These are phyloP conservation scores for Acanthoscelides obtectus DNA, from an alignment of 2,888 invertebrate species.

Conservation along the genomic window DNA sequence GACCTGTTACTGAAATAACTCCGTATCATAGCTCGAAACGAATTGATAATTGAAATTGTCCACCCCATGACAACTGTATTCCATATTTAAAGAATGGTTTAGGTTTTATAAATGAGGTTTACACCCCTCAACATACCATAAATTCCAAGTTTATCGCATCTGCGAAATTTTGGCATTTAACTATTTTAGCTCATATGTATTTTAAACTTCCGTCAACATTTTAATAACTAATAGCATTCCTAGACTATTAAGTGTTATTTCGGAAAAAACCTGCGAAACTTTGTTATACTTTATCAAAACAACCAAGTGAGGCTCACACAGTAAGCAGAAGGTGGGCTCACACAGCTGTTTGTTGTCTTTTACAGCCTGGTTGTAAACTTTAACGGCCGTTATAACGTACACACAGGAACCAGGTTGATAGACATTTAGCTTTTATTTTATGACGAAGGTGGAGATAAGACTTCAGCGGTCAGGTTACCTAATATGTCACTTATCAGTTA, in stretches of 20 bases:
- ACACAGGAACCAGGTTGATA: not conserved
- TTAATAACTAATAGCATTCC: too few relatives aligned
- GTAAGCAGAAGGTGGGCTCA: not conserved
- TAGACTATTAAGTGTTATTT: not conserved
- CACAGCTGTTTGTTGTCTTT: not conserved
- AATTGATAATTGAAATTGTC: too few relatives aligned
- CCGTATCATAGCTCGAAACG: too few relatives aligned
- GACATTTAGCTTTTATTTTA: not conserved
- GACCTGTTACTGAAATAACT: too few relatives aligned
- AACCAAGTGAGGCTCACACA: not conserved
- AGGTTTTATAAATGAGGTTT: too few relatives aligned
- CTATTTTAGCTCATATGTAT: too few relatives aligned
- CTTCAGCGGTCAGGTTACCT: not conserved
- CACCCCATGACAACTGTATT: too few relatives aligned
- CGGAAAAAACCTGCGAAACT: not conserved
- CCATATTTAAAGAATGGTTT: too few relatives aligned
- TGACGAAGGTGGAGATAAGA: not conserved
- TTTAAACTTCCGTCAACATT: too few relatives aligned
- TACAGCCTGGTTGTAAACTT: not conserved
- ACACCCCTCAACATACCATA: too few relatives aligned
- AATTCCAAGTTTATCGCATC: too few relatives aligned
- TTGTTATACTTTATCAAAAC: not conserved
- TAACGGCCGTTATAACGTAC: not conserved
- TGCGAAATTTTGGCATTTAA: too few relatives aligned
- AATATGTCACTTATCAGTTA: not conserved